Base-by-base conservation (phyloP, 2,797 vertebrate genomes). In the Psittacula derbiana region DNA sequence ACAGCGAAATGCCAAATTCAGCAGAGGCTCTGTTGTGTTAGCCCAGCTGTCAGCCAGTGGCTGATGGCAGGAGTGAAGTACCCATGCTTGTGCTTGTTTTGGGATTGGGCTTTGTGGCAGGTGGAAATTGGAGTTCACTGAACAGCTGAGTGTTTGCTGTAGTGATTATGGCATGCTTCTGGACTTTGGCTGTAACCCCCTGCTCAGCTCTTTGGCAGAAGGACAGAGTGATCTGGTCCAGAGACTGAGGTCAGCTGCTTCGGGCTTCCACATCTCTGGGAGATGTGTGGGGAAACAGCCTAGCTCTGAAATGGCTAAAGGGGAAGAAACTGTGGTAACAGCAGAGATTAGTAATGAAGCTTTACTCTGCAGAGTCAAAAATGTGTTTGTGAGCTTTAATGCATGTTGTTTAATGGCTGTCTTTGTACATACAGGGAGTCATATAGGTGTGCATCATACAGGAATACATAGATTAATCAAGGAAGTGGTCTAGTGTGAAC, bases 181-280 rank as follows among this genome's bases (percentile, higher is more conserved):
- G 86, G 79, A 72, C 82, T 93, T 85, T 3, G 75, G 57, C 91
- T 66, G 30, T 78, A 86, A 50, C 52, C 33, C 20, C 17, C 49
- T 58, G 27, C 71, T 91, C 49, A 57, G 57, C 40, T 62, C 11
- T 58, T n/a, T 81, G 76, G 70, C 90, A 84, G 71, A 41, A 80
- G 69, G 52, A 67, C n/a, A 33, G 25, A 30, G 47, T 8, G 14
- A 33, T 52, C 47, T 58, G n/a, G 20, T 84, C 36, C 19, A n/a
- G 74, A 89, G 58, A 28, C 55, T 78, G 79, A 81, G 83, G 72
- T 92, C 50, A 86, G 17, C 57, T 60, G 1, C 53, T 88, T 88
- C 4, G 2, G 33, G 41, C 55, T 73, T 83, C 72, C 62, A 17
- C 49, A 12, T 86, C 44, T 85, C 36, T 16, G 16, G 62, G 71